Conservation (phyloP, 2,113 vertebrate species). For the Ophthalmolycus amberensis region DNA sequence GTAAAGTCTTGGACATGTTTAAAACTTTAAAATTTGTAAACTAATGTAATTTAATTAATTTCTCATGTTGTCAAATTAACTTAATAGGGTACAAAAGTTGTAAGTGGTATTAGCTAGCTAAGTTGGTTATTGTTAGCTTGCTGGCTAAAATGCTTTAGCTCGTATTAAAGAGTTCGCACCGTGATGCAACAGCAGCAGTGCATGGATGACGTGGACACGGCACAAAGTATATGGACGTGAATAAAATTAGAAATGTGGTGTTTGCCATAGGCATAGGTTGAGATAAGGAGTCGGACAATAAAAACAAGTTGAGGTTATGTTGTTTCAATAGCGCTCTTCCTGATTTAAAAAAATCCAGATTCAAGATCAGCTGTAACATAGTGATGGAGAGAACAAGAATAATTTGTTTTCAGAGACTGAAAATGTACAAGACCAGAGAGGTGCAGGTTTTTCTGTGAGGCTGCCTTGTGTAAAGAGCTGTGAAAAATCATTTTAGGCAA, state of each 20-base stretch:
- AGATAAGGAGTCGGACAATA: background rate
- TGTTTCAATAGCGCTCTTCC: background rate
- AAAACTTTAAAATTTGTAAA: background rate
- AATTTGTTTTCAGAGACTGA: background rate
- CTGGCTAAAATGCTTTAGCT: background rate
- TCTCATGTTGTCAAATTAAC: background rate
- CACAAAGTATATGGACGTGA: background rate
- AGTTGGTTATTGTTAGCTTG: background rate
- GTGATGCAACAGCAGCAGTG: background rate
- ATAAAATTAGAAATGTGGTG: background rate
- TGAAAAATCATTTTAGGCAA: conserved; percentile 40
- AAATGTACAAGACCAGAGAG: background rate
- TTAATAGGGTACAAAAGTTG: background rate
- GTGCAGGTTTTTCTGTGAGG: background rate
- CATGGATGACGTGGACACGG: background rate
- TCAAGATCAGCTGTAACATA: background rate
- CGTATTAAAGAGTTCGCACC: background rate
- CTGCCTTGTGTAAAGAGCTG: conserved; percentile 7
- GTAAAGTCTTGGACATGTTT: background rate
- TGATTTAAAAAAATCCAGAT: background rate
- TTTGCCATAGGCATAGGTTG: background rate
- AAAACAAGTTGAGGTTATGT: too few relatives aligned
- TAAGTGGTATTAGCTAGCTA: background rate
- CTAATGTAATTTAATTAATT: background rate
- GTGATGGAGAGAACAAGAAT: background rate